Evolutionary conservation across 2,113 vertebrate genomes (phyloP).

Genomic region (Salvator merianae): DNA sequence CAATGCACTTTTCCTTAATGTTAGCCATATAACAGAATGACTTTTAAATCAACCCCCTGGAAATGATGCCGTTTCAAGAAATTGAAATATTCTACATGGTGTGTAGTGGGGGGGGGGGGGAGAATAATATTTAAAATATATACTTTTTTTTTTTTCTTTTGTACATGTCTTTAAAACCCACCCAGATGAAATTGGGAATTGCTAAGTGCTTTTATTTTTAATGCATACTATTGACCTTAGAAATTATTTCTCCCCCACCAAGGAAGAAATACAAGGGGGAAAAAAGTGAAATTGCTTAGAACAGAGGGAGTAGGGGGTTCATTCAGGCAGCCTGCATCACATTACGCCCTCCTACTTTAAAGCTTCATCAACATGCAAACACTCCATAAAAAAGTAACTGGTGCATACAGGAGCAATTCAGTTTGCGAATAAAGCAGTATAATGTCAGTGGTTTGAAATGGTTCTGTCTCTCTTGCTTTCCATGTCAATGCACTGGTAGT

Average conservation of each 20-base stretch:
- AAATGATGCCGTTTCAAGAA: conserved; percentile 56
- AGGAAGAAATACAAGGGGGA: background rate
- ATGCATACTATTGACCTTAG: conserved; percentile 40
- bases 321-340: conserved; percentile 25
- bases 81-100: conserved; percentile 55
- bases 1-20: conserved; percentile 32
- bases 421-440: conserved; percentile 75
- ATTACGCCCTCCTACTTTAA: conserved; percentile 37
- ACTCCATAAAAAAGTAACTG: conserved; percentile 74
- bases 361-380: conserved; percentile 68
- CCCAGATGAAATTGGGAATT: conserved; percentile 46
- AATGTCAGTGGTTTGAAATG: conserved; percentile 75
- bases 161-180: conserved; percentile 31
- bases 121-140: conserved; percentile 45
- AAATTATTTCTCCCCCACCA: conserved; percentile 6
- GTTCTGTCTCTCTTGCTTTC: conserved; percentile 80
- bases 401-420: conserved; percentile 67
- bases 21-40: background rate
- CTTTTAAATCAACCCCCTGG: conserved; percentile 45
- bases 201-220: conserved; percentile 46
- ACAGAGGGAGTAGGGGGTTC: conserved; percentile 52
- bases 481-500: conserved; percentile 78
- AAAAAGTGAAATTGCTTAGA: conserved; percentile 28
- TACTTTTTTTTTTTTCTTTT: conserved; percentile 44
- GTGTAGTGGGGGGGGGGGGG: background rate